These are phyloP conservation scores for Otolemur crassicaudatus DNA, from an alignment of 2,797 vertebrate species.

Conservation along the genomic window DNA sequence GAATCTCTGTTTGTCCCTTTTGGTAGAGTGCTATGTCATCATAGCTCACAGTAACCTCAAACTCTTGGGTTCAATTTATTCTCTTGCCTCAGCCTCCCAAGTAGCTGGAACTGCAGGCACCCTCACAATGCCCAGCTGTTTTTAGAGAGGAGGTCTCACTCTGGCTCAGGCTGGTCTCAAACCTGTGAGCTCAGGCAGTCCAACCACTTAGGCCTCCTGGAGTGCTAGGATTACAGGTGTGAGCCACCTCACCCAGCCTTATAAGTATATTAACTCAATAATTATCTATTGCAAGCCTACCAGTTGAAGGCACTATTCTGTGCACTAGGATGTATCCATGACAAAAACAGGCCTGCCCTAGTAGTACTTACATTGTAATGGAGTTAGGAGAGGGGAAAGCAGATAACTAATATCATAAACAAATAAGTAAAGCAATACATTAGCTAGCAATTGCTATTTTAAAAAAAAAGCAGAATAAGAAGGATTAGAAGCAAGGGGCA, in stretches of 20 bases:
- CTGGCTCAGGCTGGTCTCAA: no score
- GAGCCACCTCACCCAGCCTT: neutral
- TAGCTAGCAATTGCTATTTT: slow-evolving; percentile 2
- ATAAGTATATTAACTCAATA: slow-evolving; percentile 10
- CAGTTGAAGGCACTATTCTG: neutral
- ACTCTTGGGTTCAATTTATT: no score
- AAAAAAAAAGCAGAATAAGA: neutral
- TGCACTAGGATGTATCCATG: neutral
- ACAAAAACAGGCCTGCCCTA: neutral
- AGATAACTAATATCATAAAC: slow-evolving; percentile 30
- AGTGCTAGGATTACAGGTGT: no score
- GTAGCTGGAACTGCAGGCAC: no score
- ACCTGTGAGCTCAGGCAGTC: no score
- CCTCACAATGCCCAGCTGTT: no score
- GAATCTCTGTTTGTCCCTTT: no score
- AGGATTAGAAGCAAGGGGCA: neutral
- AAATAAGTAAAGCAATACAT: neutral
- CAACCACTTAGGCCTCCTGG: no score
- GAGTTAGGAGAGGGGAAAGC: neutral
- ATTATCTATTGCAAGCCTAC: slow-evolving; percentile 1
- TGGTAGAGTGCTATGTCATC: no score
- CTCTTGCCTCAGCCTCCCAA: no score
- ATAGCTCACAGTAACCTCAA: no score
- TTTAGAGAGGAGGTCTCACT: no score
- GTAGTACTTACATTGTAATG: neutral